A percentile compares a stretch with the other conserved stretches of the same genome.
Evolutionary conservation across 1,140 invertebrate species (phyloP).

Genomic region (Limonius californicus): DNA sequence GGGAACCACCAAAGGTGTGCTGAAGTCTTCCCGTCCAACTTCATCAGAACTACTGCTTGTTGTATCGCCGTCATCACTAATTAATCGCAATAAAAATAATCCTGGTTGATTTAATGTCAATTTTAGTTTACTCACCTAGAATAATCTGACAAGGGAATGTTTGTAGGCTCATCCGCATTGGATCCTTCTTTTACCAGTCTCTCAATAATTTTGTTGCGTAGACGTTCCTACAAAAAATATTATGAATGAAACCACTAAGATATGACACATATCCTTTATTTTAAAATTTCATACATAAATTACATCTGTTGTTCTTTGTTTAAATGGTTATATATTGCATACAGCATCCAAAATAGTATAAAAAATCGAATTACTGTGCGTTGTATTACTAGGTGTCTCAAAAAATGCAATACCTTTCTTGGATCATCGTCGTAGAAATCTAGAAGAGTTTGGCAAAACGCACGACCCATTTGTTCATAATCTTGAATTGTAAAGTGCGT

Average conservation of each 20-base stretch:
- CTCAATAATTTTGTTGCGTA: slow-evolving; percentile 74
- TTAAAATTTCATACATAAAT: no score
- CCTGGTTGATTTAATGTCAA: no score
- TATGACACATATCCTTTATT: not conserved
- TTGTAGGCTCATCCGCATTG: slow-evolving; percentile 80
- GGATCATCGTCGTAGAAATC: slow-evolving; percentile 88
- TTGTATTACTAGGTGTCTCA: not conserved
- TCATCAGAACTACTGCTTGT: slow-evolving; percentile 62
- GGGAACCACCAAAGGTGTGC: slow-evolving; percentile 47
- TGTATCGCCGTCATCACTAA: slow-evolving; percentile 73
- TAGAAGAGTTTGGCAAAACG: slow-evolving; percentile 88
- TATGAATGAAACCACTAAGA: not conserved
- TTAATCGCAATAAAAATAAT: not conserved
- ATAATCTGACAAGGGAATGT: slow-evolving; percentile 80
- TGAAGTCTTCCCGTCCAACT: slow-evolving; percentile 27
- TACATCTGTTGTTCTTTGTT: no score
- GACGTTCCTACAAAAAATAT: slow-evolving; percentile 58
- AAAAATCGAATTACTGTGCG: slow-evolving; percentile 1
- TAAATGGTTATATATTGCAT: no score
- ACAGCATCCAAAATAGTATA: not conserved
- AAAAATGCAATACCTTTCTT: slow-evolving; percentile 78
- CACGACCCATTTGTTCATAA: slow-evolving; percentile 77
- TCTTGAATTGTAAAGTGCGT: slow-evolving; percentile 85
- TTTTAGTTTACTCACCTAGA: slow-evolving; percentile 75
- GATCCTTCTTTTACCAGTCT: slow-evolving; percentile 78